A percentile compares a stretch with the other conserved stretches of the same genome.
Conservation (phyloP, 1,140 invertebrate species). For the Drosophila busckii region DNA sequence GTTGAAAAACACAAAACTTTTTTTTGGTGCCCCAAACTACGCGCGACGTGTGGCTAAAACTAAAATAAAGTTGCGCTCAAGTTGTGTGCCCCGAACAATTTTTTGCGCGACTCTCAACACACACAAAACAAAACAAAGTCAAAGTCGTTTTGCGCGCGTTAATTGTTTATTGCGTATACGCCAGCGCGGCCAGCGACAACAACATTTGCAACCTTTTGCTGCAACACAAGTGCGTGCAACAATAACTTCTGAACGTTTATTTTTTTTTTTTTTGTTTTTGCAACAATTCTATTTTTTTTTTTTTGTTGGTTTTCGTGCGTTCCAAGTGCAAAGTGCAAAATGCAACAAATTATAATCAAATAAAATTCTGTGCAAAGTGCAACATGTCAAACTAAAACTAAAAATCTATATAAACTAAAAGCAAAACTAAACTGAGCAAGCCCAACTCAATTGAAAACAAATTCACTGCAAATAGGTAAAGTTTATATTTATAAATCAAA, state of each 20-base stretch:
- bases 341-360: not conserved
- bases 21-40: constrained; percentile 42
- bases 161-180: constrained; percentile 60
- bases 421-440: not conserved
- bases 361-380: no score
- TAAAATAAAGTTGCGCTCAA: constrained; percentile 36
- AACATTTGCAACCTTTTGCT: not conserved
- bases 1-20: constrained; percentile 37
- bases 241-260: constrained; percentile 1
- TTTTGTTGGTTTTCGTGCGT: not conserved
- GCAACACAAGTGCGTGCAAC: constrained; percentile 25
- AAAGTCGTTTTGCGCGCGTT: constrained; percentile 41
- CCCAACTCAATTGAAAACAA: not conserved
- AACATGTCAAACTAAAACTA: not conserved
- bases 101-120: no score
- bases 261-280: not conserved
- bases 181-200: constrained; percentile 9
- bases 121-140: constrained; percentile 17
- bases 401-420: not conserved
- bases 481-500: constrained; percentile 47
- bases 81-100: constrained; percentile 7
- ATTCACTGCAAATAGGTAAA: constrained; percentile 56
- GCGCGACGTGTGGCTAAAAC: constrained; percentile 38
- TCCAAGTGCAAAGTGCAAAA: not conserved
- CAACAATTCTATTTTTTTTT: not conserved